Percentiles rank a stretch among this genome's conserved stretches.
Evolutionary conservation across 2,113 vertebrate genomes (phyloP).

Genomic region (Argyrosomus japonicus): DNA sequence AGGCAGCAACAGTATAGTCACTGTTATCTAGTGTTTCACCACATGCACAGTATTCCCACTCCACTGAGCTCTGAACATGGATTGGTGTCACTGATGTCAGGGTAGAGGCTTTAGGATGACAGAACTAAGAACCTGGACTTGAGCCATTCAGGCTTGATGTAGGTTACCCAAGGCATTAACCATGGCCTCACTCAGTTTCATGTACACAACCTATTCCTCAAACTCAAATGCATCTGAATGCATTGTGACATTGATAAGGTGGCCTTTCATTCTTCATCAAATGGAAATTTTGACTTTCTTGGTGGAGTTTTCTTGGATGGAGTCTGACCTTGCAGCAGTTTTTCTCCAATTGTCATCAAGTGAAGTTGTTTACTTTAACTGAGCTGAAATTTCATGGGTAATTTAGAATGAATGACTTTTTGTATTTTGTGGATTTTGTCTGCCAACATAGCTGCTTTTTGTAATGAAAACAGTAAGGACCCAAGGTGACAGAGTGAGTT

Average conservation of each 20-base stretch:
- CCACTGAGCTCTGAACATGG: background rate
- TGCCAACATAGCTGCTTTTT: slow-evolving; percentile 55
- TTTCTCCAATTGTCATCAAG: slow-evolving; percentile 28
- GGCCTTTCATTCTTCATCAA: slow-evolving; percentile 9
- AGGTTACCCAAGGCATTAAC: background rate
- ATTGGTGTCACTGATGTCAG: background rate
- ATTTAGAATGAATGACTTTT: slow-evolving; percentile 57
- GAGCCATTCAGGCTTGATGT: background rate
- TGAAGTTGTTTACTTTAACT: slow-evolving; percentile 59
- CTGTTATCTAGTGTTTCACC: slow-evolving; percentile 23
- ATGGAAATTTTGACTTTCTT: slow-evolving; percentile 41
- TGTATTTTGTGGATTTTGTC: slow-evolving; percentile 31
- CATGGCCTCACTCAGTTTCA: background rate
- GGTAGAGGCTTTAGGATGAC: background rate
- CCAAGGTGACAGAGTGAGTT: slow-evolving; percentile 48
- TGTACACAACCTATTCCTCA: slow-evolving; percentile 9
- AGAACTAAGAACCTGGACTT: background rate
- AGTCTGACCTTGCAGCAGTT: slow-evolving; percentile 33
- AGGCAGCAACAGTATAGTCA: slow-evolving; percentile 17
- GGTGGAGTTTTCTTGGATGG: slow-evolving; percentile 27
- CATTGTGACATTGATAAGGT: slow-evolving; percentile 15
- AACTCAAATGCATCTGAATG: slow-evolving; percentile 16
- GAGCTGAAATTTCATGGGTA: slow-evolving; percentile 54
- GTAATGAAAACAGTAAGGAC: slow-evolving; percentile 56
- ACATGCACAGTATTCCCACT: slow-evolving; percentile 9